phyloP scores from a whole-genome alignment of 2,113 vertebrate species.

The Astatoreochromis straeleni region DNA sequence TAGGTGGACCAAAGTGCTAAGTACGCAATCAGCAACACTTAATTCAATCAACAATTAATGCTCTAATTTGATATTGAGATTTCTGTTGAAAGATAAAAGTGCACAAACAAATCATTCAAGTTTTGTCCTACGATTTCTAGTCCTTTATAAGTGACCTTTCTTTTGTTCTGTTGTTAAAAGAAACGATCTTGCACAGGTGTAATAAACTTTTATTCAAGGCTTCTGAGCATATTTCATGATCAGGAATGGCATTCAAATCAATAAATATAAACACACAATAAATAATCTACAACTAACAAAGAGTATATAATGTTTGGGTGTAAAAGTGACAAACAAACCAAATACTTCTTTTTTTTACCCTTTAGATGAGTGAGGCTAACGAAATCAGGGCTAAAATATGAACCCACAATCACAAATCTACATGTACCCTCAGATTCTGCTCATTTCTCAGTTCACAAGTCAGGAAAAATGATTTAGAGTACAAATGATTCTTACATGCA shows the following conservation, averaged over 20 bases:
- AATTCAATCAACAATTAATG: background rate
- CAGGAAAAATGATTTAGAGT: background rate
- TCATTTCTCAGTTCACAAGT: background rate
- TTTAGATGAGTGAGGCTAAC: background rate
- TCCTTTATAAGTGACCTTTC: accelerated
- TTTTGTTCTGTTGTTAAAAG: background rate
- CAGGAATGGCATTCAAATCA: background rate
- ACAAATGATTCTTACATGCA: background rate
- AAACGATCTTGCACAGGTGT: background rate
- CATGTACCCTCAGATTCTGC: background rate
- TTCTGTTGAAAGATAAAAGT: background rate
- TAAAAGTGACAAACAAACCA: background rate
- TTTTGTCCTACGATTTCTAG: background rate
- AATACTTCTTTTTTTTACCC: background rate
- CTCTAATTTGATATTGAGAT: background rate
- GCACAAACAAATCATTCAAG: background rate
- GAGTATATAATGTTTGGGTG: background rate
- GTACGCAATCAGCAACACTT: background rate
- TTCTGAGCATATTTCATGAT: background rate
- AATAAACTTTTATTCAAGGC: slow-evolving; percentile 22
- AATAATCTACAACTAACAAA: background rate
- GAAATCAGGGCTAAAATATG: background rate
- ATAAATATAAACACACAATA: background rate
- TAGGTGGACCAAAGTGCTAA: background rate
- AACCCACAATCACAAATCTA: background rate